Percentiles rank a stretch among this genome's conserved stretches.
Conservation (phyloP, 2,888 invertebrate species). For the Microplitis manilae region DNA sequence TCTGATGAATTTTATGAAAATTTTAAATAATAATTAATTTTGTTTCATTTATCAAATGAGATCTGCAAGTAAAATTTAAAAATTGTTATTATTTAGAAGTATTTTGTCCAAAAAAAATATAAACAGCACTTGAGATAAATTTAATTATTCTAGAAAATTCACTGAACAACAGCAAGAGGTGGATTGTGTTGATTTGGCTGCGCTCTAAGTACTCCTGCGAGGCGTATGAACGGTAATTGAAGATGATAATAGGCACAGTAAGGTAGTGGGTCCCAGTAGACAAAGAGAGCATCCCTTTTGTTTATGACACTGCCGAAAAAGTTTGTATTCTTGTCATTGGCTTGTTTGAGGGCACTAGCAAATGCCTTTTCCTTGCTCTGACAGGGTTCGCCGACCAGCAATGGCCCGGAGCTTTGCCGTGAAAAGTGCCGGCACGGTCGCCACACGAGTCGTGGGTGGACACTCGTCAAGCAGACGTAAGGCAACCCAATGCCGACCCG, state of each 20-base stretch:
- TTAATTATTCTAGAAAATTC: conserved; percentile 33
- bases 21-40: not conserved
- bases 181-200: conserved; percentile 64
- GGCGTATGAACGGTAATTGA: conserved; percentile 78
- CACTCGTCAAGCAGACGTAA: conserved; percentile 84
- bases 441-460: conserved; percentile 79
- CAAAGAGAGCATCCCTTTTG: conserved; percentile 85
- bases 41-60: not conserved
- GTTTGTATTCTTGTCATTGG: conserved; percentile 69
- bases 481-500: conserved; percentile 86
- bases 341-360: conserved; percentile 71
- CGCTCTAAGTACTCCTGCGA: conserved; percentile 61
- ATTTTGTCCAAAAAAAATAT: conserved; percentile 22
- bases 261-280: conserved; percentile 89
- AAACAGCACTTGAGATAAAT: not conserved
- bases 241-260: conserved; percentile 90
- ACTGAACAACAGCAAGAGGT: conserved; percentile 65
- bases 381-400: conserved; percentile 59
- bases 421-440: conserved; percentile 78
- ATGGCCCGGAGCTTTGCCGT: conserved; percentile 74
- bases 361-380: conserved; percentile 76
- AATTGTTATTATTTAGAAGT: not conserved
- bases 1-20: not conserved
- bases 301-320: conserved; percentile 78
- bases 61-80: not conserved